Evolutionary conservation across 2,797 vertebrate species (phyloP).

Genomic region (Eulemur coronatus): DNA sequence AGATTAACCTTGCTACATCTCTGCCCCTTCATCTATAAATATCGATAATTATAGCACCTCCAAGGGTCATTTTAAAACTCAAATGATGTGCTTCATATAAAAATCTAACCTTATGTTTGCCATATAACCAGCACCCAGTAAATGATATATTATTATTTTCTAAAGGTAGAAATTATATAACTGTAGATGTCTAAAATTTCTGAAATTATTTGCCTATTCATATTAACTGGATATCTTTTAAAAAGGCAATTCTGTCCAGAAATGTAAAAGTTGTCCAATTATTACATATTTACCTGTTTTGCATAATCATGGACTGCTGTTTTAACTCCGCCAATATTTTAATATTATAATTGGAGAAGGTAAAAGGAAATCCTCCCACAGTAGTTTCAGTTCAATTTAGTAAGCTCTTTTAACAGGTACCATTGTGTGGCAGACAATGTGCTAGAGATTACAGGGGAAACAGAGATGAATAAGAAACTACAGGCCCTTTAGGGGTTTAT

Average conservation of each 20-base stretch:
- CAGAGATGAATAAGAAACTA: background rate
- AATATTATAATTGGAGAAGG: background rate
- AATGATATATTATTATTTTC: background rate
- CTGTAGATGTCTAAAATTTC: background rate
- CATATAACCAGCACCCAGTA: background rate
- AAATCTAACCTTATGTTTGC: background rate
- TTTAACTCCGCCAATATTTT: background rate
- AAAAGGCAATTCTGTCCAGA: background rate
- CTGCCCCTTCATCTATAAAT: background rate
- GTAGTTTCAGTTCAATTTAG: slow-evolving; percentile 32
- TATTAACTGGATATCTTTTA: background rate
- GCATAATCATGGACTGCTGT: background rate
- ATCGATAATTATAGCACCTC: background rate
- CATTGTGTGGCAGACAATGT: background rate
- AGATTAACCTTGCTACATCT: background rate
- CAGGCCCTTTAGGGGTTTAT: background rate
- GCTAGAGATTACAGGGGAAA: background rate
- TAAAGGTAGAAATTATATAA: background rate
- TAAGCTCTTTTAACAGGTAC: background rate
- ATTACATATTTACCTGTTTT: background rate
- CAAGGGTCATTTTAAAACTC: background rate
- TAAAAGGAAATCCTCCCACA: background rate
- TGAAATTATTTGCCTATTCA: background rate
- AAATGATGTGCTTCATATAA: background rate
- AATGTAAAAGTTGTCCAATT: background rate